Evolutionary conservation across 2,888 invertebrate species (phyloP).

Genomic region (Physocephala rufipes): DNA sequence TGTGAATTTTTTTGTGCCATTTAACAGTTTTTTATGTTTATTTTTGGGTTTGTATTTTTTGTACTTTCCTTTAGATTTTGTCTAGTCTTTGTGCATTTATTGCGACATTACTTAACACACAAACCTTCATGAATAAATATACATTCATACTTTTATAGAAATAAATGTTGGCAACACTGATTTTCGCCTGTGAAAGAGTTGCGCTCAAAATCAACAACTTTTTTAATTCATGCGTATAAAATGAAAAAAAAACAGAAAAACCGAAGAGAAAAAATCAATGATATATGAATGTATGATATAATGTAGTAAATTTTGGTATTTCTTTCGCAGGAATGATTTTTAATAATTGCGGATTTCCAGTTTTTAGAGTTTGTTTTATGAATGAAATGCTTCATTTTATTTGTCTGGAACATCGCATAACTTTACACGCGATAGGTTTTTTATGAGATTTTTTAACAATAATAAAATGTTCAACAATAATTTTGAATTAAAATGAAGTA

Average conservation of each 20-base stretch:
- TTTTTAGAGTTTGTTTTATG: background rate
- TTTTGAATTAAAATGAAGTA: background rate
- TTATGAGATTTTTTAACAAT: slow-evolving; percentile 49
- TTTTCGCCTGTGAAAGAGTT: slow-evolving; percentile 23
- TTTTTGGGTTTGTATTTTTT: slow-evolving; percentile 16
- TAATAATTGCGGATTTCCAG: slow-evolving; percentile 34
- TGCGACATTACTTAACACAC: slow-evolving; percentile 13
- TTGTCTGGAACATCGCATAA: slow-evolving; percentile 41
- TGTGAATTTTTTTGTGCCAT: background rate
- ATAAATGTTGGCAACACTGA: slow-evolving; percentile 23
- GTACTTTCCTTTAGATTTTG: slow-evolving; percentile 3
- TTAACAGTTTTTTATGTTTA: slow-evolving; percentile 1
- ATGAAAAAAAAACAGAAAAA: slow-evolving; percentile 9
- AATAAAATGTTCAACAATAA: too few species aligned
- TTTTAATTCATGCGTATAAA: slow-evolving; percentile 1
- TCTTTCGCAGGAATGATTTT: slow-evolving; percentile 30
- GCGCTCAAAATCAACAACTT: slow-evolving; percentile 26
- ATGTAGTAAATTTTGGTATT: background rate
- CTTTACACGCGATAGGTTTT: slow-evolving; percentile 60
- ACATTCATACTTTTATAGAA: background rate
- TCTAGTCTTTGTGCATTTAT: slow-evolving; percentile 21
- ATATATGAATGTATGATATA: too few species aligned
- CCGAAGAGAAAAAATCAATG: background rate
- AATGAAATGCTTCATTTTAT: slow-evolving; percentile 16
- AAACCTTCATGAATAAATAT: background rate